Percentiles rank a stretch among this genome's conserved stretches.
Conservation (phyloP, 2,888 invertebrate genomes). For the Drosophila seclusa region DNA sequence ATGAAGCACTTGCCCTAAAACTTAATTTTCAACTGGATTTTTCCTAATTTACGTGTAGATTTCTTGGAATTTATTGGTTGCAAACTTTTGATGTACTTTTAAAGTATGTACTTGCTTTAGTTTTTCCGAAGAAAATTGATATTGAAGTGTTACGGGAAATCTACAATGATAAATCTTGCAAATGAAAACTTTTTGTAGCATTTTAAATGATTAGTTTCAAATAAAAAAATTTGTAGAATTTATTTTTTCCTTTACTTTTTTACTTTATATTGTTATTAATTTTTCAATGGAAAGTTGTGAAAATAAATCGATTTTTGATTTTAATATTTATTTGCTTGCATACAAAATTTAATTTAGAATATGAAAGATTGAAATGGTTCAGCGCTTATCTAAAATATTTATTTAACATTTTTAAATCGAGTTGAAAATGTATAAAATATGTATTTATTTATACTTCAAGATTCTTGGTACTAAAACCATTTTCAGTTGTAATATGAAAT, state of each 20-base stretch:
- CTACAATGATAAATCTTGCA: not conserved
- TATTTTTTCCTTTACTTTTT: not conserved
- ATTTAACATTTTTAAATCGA: not conserved
- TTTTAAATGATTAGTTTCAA: not conserved
- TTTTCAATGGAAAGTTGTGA: not conserved
- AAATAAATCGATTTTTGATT: not conserved
- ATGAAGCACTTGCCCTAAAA: not conserved
- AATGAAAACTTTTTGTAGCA: not conserved
- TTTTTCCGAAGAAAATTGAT: not conserved
- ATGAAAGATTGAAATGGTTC: not conserved
- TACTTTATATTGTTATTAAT: not conserved
- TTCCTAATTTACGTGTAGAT: not conserved
- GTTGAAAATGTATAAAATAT: not conserved
- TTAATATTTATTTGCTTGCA: not conserved
- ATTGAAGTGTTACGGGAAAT: not conserved
- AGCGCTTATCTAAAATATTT: not conserved
- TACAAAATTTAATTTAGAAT: not conserved
- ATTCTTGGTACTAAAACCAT: not conserved
- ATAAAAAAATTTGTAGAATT: not conserved
- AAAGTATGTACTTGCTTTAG: not conserved
- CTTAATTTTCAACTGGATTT: not conserved
- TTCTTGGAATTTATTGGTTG: not conserved
- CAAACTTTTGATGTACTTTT: not conserved
- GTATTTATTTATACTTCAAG: not conserved
- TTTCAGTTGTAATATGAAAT: not conserved